Evolutionary conservation across 2,888 invertebrate species (phyloP).

Genomic region (Arctia plantaginis): DNA sequence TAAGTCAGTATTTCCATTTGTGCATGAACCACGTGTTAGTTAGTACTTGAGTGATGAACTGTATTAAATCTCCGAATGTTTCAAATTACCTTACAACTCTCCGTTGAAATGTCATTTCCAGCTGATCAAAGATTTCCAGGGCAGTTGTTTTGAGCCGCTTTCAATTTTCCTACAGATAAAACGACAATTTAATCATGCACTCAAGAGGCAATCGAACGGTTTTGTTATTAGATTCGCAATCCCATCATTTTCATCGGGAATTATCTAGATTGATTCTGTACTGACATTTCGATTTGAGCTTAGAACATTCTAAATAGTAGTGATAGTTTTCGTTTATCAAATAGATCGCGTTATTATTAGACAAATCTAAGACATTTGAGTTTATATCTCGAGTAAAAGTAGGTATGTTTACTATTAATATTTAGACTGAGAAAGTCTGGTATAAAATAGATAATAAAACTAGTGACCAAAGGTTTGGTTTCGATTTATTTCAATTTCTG

Average conservation of each 20-base stretch:
- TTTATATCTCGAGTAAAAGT: background rate
- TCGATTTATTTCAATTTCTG: too few relatives aligned
- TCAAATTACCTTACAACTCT: background rate
- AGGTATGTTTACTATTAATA: background rate
- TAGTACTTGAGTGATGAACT: background rate
- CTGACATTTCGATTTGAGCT: background rate
- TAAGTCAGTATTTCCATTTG: background rate
- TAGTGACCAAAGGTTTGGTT: too few relatives aligned
- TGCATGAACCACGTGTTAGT: background rate
- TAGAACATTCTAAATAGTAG: background rate
- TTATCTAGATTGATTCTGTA: conserved; percentile 11
- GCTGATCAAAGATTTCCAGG: background rate
- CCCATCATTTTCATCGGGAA: conserved; percentile 9
- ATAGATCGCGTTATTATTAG: background rate
- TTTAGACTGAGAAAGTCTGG: background rate
- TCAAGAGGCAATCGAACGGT: conserved; percentile 12
- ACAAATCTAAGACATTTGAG: background rate
- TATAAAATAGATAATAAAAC: background rate
- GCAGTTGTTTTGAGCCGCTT: conserved; percentile 1
- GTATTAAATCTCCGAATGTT: background rate
- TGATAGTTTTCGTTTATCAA: background rate
- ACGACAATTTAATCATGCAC: conserved; percentile 22
- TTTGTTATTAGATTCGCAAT: conserved; percentile 20
- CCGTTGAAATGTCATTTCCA: background rate
- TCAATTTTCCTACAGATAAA: conserved; percentile 14